Evolutionary conservation across 2,797 vertebrate genomes (phyloP).

Genomic region (Rhabdomys pumilio): DNA sequence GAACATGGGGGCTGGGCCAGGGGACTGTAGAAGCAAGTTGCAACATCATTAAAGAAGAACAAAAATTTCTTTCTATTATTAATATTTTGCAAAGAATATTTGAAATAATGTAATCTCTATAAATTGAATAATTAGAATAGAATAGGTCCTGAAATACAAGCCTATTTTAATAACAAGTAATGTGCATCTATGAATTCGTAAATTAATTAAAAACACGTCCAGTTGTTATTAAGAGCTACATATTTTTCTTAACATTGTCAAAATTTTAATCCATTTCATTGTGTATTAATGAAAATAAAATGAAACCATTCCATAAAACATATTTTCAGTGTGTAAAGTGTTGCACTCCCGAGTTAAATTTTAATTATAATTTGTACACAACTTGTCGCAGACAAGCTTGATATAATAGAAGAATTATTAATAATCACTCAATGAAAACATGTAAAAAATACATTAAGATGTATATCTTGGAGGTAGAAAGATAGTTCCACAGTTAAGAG

Average conservation of each 20-base stretch:
- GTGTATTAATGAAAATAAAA: slow-evolving; percentile 4
- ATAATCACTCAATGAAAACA: not conserved
- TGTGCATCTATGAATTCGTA: not conserved
- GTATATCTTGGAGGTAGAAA: not conserved
- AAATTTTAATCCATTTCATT: not conserved
- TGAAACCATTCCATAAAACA: slow-evolving; percentile 9
- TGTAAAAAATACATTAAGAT: not conserved
- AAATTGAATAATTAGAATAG: not conserved
- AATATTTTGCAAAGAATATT: not conserved
- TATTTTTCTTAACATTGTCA: not conserved
- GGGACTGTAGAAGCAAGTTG: not conserved
- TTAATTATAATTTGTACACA: slow-evolving; percentile 3
- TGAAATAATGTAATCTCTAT: not conserved
- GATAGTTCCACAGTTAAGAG: not conserved
- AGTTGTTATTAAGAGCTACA: not conserved
- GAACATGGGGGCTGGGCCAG: not conserved
- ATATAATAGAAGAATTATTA: not conserved
- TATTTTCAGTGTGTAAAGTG: not conserved
- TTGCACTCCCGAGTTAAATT: not conserved
- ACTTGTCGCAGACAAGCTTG: not conserved
- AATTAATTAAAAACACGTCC: slow-evolving; percentile 10
- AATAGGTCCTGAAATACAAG: not conserved
- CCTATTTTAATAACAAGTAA: not conserved
- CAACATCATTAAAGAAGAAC: not conserved
- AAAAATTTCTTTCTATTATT: not conserved